phyloP scores from a whole-genome alignment of 35 echinoderm and acorn worm species.

The Stichopus chloronotus region DNA sequence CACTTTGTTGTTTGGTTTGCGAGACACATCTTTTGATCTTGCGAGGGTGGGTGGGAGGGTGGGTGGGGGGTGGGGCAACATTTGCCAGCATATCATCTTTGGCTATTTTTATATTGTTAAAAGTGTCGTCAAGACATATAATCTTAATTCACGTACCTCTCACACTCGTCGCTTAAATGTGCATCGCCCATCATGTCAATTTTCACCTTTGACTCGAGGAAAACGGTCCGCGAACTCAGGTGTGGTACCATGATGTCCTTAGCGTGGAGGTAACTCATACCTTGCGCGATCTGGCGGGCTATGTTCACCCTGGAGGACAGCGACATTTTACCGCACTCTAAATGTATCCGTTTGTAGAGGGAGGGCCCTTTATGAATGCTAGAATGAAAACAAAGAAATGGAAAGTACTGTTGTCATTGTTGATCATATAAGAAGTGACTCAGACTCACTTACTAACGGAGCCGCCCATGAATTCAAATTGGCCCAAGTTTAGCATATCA shows the following conservation, averaged over 20 bases:
- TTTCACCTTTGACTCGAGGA: constrained; percentile 92
- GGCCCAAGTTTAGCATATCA: too few species aligned
- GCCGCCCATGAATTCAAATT: too few species aligned
- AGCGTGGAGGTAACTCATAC: constrained; percentile 88
- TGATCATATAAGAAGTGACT: too few species aligned
- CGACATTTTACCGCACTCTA: constrained; percentile 61
- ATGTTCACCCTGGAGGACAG: constrained; percentile 76
- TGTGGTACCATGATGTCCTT: constrained; percentile 80
- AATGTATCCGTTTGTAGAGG: constrained; percentile 78
- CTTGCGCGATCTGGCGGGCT: constrained; percentile 83
- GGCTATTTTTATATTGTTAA: too few species aligned
- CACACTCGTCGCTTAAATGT: constrained; percentile 61
- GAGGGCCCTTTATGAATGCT: constrained; percentile 92
- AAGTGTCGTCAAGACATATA: too few species aligned
- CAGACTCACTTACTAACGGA: too few species aligned
- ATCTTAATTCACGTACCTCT: constrained; percentile 35
- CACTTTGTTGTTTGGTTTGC: too few species aligned
- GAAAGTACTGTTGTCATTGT: background rate
- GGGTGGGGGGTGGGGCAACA: background rate
- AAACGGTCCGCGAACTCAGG: constrained; percentile 74
- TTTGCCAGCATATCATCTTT: too few species aligned
- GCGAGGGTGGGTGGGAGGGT: too few species aligned
- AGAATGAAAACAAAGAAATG: background rate
- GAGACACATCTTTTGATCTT: too few species aligned
- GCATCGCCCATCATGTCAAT: constrained; percentile 78